Conservation (phyloP, 1,140 invertebrate species). For the Contarinia nasturtii region DNA sequence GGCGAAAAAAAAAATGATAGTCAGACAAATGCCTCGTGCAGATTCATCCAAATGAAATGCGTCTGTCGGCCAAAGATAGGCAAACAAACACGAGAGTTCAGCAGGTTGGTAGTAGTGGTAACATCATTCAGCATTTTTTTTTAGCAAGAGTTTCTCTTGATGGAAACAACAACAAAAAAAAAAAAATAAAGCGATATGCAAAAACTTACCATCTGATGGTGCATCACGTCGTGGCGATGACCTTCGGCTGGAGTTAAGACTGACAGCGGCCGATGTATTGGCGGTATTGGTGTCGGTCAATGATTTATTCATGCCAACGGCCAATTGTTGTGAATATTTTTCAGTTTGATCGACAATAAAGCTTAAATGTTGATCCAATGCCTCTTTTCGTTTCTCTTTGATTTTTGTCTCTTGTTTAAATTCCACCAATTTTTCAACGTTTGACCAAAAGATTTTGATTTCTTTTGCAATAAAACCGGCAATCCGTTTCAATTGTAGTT, state of each 20-base stretch:
- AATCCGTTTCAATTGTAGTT: constrained; percentile 65
- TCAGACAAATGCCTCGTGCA: background rate
- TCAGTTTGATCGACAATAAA: constrained; percentile 98
- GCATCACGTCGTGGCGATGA: constrained; percentile 22
- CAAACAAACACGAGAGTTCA: too few relatives aligned
- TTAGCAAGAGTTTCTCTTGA: constrained; percentile 2
- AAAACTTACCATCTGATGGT: constrained; percentile 29
- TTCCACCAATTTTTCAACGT: constrained; percentile 93
- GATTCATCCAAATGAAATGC: too few relatives aligned
- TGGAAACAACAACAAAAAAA: constrained; percentile 11
- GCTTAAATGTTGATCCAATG: constrained; percentile 90
- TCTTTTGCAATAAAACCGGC: constrained; percentile 83
- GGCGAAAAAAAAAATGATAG: too few relatives aligned
- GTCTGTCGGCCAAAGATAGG: background rate
- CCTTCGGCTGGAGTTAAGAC: constrained; percentile 24
- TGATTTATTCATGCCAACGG: constrained; percentile 48
- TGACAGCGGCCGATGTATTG: constrained; percentile 10
- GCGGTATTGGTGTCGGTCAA: constrained; percentile 8
- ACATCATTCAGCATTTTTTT: constrained; percentile 3
- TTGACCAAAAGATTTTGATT: constrained; percentile 87
- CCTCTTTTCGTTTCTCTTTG: constrained; percentile 88
- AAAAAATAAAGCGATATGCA: background rate
- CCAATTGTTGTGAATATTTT: constrained; percentile 83
- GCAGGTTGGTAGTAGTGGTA: too few relatives aligned
- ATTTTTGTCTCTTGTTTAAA: constrained; percentile 82